Base-by-base conservation (phyloP, 2,113 vertebrate species). In the Manacus vitellinus region DNA sequence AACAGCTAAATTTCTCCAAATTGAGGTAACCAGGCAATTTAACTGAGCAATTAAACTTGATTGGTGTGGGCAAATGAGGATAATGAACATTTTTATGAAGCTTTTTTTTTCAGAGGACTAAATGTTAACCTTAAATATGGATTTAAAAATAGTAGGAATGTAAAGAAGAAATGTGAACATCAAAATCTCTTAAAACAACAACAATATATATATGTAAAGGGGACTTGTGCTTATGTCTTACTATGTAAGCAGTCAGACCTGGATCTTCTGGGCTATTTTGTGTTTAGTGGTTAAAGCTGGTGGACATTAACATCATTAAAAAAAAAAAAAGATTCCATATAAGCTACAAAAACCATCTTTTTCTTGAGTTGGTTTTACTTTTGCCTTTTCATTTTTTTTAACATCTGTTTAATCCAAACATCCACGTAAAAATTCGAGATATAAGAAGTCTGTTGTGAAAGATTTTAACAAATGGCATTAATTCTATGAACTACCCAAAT, bases 11-110 rank as follows among this genome's bases (percentile, higher is more conserved):
- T 72, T 76, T 96, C 81, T 95, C 75, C 39, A 88, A 91, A 72
- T 35, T 77, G 86, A 97, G 83, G 87, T 96, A 97, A 94, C 88
- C 56, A 95, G 94, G 91, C 97, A 93, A 75, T 92, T 91, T 96
- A 97, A 97, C 91, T 97, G 80, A 97, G 96, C 97, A 95, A 97
- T 98, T 97, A 96, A 81, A 86, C 72, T 93, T 94, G 94, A 94
- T 80, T 89, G 67, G 63, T 94, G 46, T 66, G 71, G 70, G 65
- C 52, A 89, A 92, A 89, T 85, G 70, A 89, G 58, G 47, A 91
- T 95, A 95, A 95, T 87, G 49, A 88, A 56, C 39, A 84, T 84
- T 78, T 94, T 94, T 94, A 71, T 94, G 56, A 88, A 59, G 72
- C 33, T 95, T 94, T 92, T 93, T 84, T 82, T 28, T 67, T 92